Percentiles rank a stretch among this genome's conserved stretches.
These are phyloP conservation scores for Aradophagus sp. DNA, from an alignment of 1,140 invertebrate genomes.

Conservation along the genomic window DNA sequence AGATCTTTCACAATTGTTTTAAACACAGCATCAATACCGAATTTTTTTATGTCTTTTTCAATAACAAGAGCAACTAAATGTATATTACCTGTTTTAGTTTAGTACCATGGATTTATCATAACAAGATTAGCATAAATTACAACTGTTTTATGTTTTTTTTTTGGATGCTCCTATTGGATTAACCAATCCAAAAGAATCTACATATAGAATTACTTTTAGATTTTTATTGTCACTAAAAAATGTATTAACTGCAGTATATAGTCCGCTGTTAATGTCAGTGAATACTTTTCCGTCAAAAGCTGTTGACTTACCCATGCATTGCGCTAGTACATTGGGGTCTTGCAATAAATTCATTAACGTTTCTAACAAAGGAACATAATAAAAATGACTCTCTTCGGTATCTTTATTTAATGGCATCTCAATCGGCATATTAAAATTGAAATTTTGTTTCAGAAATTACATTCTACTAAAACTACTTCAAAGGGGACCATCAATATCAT, in stretches of 20 bases:
- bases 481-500: background rate
- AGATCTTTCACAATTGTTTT: background rate
- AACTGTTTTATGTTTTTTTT: slow-evolving; percentile 58
- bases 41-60: slow-evolving; percentile 43
- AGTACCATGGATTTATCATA: slow-evolving; percentile 24
- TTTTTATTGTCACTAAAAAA: too few species aligned
- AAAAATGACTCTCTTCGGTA: background rate
- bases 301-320: too few species aligned
- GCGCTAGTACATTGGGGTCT: too few species aligned
- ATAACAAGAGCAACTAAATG: slow-evolving; percentile 38
- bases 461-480: slow-evolving; percentile 1
- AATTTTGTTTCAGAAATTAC: background rate
- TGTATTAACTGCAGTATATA: too few species aligned
- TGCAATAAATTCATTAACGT: background rate
- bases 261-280: too few species aligned
- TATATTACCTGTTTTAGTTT: slow-evolving; percentile 28
- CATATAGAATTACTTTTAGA: too few species aligned
- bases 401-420: background rate
- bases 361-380: slow-evolving; percentile 2
- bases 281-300: too few species aligned
- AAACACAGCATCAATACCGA: slow-evolving; percentile 24
- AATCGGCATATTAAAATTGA: background rate
- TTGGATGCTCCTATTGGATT: slow-evolving; percentile 57
- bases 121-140: slow-evolving; percentile 56
- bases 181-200: slow-evolving; percentile 32